Evolutionary conservation across 2,888 invertebrate genomes (phyloP).

Genomic region (Catonia carolina): DNA sequence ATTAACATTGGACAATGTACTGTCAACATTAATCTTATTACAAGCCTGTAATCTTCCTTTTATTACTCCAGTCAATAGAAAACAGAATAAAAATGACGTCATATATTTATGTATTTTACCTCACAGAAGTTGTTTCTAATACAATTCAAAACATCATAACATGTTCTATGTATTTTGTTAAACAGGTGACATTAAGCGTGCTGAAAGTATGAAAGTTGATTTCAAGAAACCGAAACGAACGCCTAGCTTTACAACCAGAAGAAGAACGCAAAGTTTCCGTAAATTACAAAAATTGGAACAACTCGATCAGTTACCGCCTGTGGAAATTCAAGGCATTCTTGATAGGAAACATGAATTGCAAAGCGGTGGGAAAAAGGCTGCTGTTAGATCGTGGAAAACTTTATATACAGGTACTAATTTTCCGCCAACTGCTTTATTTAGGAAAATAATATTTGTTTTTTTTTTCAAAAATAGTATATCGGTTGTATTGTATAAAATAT

Average conservation of each 20-base stretch:
- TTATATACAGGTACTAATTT: slow-evolving; percentile 77
- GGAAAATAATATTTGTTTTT: neutral
- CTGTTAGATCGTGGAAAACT: slow-evolving; percentile 91
- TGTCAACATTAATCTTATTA: too few species aligned
- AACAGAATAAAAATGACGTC: too few species aligned
- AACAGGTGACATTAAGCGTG: slow-evolving; percentile 61
- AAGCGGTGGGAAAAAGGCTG: slow-evolving; percentile 88
- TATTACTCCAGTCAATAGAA: too few species aligned
- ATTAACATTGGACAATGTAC: too few species aligned
- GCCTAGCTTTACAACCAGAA: slow-evolving; percentile 89
- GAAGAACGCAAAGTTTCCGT: slow-evolving; percentile 81
- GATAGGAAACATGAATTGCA: slow-evolving; percentile 94
- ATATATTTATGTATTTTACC: too few species aligned
- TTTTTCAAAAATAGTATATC: neutral
- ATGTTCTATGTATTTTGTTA: too few species aligned
- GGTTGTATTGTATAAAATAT: too few species aligned
- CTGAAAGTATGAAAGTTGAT: slow-evolving; percentile 80
- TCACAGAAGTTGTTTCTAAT: too few species aligned
- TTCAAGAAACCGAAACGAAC: slow-evolving; percentile 81
- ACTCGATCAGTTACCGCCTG: slow-evolving; percentile 64
- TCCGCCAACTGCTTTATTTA: slow-evolving; percentile 9
- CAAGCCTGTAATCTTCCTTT: too few species aligned
- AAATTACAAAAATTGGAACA: slow-evolving; percentile 56
- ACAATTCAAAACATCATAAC: too few species aligned
- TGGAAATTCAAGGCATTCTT: slow-evolving; percentile 82